Conservation (phyloP, 1,140 invertebrate species). For the Pogonognathellus flavescens region DNA sequence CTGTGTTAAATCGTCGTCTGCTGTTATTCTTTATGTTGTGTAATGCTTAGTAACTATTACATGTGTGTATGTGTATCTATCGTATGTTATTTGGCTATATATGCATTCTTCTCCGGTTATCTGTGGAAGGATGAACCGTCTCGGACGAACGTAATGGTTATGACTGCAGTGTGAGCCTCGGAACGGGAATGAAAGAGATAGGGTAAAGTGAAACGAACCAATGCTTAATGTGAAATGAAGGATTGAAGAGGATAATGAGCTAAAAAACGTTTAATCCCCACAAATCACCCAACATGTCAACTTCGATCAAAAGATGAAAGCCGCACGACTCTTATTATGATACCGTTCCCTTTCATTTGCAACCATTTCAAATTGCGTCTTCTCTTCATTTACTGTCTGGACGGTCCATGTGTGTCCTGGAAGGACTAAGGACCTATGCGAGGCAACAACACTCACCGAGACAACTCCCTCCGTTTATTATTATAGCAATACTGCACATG, state of each 20-base stretch:
- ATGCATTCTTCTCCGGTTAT: no score
- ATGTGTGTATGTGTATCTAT: no score
- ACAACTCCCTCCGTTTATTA: no score
- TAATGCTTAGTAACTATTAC: no score
- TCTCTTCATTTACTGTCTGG: neutral
- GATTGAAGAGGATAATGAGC: slow-evolving; percentile 9
- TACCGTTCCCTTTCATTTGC: neutral
- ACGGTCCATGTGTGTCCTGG: no score
- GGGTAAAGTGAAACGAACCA: neutral
- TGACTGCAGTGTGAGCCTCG: neutral
- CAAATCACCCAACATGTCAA: slow-evolving; percentile 4
- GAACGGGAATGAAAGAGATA: neutral
- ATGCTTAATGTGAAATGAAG: neutral
- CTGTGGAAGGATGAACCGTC: no score
- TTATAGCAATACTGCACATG: no score
- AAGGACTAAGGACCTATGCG: no score
- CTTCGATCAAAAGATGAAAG: slow-evolving; percentile 10
- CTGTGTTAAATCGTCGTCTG: no score
- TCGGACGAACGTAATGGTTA: neutral
- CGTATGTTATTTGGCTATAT: no score
- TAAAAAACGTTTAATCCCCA: slow-evolving; percentile 10
- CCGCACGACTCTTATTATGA: slow-evolving; percentile 3
- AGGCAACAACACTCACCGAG: no score
- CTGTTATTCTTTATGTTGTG: no score
- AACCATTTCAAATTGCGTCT: neutral